These are phyloP conservation scores for Thamnaconus septentrionalis DNA, from an alignment of 2,113 vertebrate genomes.

Conservation along the genomic window DNA sequence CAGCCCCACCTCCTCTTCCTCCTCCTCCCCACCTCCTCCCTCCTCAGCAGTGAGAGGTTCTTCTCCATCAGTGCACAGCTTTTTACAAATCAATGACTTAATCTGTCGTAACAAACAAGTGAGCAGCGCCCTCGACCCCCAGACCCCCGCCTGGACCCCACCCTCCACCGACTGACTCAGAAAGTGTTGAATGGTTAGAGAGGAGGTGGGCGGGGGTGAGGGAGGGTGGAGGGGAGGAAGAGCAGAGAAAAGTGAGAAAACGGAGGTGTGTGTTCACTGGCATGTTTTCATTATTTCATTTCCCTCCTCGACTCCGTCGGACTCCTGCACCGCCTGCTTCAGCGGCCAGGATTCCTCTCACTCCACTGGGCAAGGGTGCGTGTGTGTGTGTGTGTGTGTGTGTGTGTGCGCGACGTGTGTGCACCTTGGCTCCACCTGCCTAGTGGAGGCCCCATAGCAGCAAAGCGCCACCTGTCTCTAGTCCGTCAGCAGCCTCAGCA, in stretches of 20 bases:
- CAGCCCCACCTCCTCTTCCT: conserved; percentile 12
- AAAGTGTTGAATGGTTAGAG: no score
- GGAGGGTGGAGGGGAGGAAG: conserved; percentile 11
- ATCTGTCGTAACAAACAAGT: conserved; percentile 79
- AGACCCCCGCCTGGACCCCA: no score
- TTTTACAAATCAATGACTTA: conserved; percentile 79
- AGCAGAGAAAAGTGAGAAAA: conserved; percentile 12
- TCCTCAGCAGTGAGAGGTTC: conserved; percentile 46
- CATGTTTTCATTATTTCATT: conserved; percentile 23
- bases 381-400: not conserved
- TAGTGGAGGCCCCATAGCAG: no score
- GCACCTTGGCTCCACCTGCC: no score
- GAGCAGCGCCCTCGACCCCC: conserved; percentile 62
- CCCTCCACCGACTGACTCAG: no score
- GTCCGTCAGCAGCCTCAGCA: no score
- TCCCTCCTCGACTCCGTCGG: conserved; percentile 37
- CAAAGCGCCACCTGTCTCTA: no score
- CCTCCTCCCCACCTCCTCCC: conserved; percentile 1
- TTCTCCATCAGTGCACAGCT: conserved; percentile 74
- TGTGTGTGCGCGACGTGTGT: no score
- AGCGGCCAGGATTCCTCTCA: conserved; percentile 64
- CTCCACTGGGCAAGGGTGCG: conserved; percentile 32
- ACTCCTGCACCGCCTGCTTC: conserved; percentile 64
- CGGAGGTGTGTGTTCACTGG: conserved; percentile 8
- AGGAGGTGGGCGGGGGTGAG: no score